Percentiles rank a stretch among this genome's conserved stretches.
Evolutionary conservation across 2,797 vertebrate species (phyloP).

Genomic region (Takifugu ocellatus): DNA sequence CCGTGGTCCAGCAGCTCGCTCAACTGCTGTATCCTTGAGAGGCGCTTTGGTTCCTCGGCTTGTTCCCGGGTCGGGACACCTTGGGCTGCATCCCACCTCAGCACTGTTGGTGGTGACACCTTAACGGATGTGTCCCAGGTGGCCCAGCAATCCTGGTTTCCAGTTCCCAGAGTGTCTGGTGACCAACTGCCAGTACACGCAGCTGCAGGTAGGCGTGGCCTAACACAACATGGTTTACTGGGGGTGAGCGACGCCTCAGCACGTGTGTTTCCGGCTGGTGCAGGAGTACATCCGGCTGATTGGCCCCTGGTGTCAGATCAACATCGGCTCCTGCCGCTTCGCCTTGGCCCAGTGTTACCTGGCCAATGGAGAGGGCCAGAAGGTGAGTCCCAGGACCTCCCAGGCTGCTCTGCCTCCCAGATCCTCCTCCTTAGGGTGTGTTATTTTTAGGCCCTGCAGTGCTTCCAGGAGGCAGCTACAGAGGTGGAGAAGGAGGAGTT

Average conservation of each 20-base stretch:
- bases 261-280: neutral
- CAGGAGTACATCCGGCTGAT: constrained; percentile 90
- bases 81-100: neutral
- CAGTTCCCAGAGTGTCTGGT: constrained; percentile 94
- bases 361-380: constrained; percentile 88
- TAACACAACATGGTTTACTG: too few relatives aligned
- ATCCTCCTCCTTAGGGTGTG: neutral
- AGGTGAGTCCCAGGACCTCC: constrained; percentile 71
- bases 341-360: constrained; percentile 92
- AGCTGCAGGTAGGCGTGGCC: constrained; percentile 83
- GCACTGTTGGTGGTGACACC: constrained; percentile 13
- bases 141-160: constrained; percentile 90
- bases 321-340: constrained; percentile 90
- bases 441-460: constrained; percentile 82
- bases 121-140: constrained; percentile 71
- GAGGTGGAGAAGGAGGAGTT: constrained; percentile 95
- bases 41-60: too few relatives aligned
- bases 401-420: neutral
- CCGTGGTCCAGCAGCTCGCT: constrained; percentile 79
- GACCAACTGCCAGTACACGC: constrained; percentile 91
- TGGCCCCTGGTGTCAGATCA: constrained; percentile 91
- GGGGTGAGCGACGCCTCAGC: neutral
- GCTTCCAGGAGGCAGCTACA: constrained; percentile 86
- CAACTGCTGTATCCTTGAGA: constrained; percentile 87
- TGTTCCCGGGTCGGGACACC: neutral